Evolutionary conservation across 1,140 invertebrate species (phyloP).

Genomic region (Drosophila neocordata): DNA sequence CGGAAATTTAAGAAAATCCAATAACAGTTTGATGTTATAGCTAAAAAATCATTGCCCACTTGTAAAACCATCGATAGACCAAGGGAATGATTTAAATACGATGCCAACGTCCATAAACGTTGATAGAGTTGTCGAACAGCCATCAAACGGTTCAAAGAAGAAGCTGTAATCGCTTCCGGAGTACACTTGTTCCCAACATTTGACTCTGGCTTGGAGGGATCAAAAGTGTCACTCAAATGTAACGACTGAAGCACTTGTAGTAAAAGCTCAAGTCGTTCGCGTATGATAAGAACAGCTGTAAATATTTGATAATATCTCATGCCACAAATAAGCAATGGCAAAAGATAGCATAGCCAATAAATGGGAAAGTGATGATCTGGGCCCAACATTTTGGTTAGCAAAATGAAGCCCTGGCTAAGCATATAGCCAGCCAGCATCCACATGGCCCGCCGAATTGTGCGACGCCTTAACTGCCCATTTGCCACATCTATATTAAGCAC

Average conservation of each 20-base stretch:
- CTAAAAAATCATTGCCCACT: conserved; percentile 76
- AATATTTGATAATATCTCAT: conserved; percentile 77
- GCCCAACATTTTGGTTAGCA: conserved; percentile 48
- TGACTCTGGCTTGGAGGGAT: background rate
- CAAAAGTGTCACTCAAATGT: conserved; percentile 32
- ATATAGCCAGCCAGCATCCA: conserved; percentile 59
- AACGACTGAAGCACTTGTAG: conserved; percentile 39
- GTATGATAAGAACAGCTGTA: conserved; percentile 52
- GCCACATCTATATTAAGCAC: conserved; percentile 50
- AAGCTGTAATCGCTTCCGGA: conserved; percentile 8
- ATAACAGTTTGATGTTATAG: conserved; percentile 78
- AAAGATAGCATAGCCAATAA: conserved; percentile 70
- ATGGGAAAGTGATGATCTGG: conserved; percentile 35
- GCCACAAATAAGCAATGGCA: conserved; percentile 68
- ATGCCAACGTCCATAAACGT: conserved; percentile 59
- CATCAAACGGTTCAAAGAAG: conserved; percentile 47
- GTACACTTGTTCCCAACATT: background rate
- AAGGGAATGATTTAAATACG: conserved; percentile 56
- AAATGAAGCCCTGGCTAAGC: conserved; percentile 56
- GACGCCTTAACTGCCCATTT: conserved; percentile 33
- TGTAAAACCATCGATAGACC: conserved; percentile 70
- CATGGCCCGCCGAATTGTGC: conserved; percentile 22
- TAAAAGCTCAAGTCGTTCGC: conserved; percentile 54
- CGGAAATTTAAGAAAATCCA: conserved; percentile 79
- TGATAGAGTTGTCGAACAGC: conserved; percentile 65